phyloP scores from a whole-genome alignment of 2,113 vertebrate species.

The Hiodon alosoides region DNA sequence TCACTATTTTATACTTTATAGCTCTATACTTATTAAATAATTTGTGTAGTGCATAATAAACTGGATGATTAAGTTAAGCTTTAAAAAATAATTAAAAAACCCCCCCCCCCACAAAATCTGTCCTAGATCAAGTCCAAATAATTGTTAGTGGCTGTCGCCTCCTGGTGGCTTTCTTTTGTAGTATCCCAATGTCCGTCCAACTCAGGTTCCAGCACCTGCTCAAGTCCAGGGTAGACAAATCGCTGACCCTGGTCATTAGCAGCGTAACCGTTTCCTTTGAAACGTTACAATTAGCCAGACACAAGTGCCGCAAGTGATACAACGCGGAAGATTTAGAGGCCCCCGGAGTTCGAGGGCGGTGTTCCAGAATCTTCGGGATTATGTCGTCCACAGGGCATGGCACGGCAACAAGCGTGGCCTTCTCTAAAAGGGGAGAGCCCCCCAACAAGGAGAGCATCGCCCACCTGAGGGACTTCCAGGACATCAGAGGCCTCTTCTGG shows the following conservation, averaged over 20 bases:
- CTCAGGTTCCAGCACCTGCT: constrained; percentile 58
- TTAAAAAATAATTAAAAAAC: no score
- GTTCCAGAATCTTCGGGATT: constrained; percentile 41
- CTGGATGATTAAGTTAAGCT: no score
- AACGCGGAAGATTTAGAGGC: constrained; percentile 9
- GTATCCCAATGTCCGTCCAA: constrained; percentile 20
- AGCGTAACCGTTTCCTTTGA: constrained; percentile 35
- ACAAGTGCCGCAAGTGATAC: constrained; percentile 26
- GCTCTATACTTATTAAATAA: no score
- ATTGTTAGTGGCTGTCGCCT: constrained; percentile 34
- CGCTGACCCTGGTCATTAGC: constrained; percentile 39
- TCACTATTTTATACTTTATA: no score
- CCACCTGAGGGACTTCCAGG: constrained; percentile 49
- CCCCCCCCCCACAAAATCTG: not conserved
- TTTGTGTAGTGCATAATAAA: no score
- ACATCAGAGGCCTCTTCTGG: constrained; percentile 46
- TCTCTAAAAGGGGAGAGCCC: constrained; percentile 53
- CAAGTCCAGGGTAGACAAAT: constrained; percentile 49
- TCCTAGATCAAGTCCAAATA: constrained; percentile 32
- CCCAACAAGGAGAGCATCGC: constrained; percentile 48
- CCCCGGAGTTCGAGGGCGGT: constrained; percentile 7
- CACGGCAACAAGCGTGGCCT: constrained; percentile 53
- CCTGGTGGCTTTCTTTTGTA: constrained; percentile 31
- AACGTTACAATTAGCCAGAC: constrained; percentile 50
- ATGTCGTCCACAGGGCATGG: constrained; percentile 54